These are phyloP conservation scores for Urosaurus nigricauda DNA, from an alignment of 2,797 vertebrate genomes.

Conservation along the genomic window DNA sequence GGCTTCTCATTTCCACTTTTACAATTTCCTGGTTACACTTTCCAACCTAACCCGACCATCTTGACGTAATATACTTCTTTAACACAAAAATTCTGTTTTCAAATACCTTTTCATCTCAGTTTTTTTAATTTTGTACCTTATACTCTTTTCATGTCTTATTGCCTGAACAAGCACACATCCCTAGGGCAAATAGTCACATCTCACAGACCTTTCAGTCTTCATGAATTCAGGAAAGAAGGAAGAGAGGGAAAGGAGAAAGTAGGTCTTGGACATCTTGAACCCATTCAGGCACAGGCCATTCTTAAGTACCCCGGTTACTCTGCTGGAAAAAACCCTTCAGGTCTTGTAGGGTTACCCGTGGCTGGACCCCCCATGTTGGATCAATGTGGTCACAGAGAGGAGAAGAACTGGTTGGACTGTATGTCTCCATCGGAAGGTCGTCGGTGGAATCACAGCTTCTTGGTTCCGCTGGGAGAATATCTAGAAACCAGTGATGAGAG, in stretches of 20 bases:
- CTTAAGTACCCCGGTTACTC: neutral
- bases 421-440: neutral
- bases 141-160: neutral
- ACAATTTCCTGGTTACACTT: neutral
- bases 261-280: too few relatives aligned
- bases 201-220: neutral
- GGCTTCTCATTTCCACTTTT: neutral
- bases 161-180: neutral
- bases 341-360: conserved; percentile 14
- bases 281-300: neutral
- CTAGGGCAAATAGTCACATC: neutral
- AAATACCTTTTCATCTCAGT: neutral
- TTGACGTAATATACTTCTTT: too few relatives aligned
- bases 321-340: conserved; percentile 17
- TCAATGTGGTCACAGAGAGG: neutral
- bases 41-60: neutral
- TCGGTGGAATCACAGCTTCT: neutral
- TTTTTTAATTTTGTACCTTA: neutral
- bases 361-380: conserved; percentile 16
- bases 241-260: neutral
- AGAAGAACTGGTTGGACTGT: neutral
- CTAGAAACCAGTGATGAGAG: conserved; percentile 23
- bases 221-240: neutral
- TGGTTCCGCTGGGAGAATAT: neutral
- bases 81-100: neutral